Evolutionary conservation across 1,140 invertebrate genomes (phyloP).

Genomic region (Magallana gigas): DNA sequence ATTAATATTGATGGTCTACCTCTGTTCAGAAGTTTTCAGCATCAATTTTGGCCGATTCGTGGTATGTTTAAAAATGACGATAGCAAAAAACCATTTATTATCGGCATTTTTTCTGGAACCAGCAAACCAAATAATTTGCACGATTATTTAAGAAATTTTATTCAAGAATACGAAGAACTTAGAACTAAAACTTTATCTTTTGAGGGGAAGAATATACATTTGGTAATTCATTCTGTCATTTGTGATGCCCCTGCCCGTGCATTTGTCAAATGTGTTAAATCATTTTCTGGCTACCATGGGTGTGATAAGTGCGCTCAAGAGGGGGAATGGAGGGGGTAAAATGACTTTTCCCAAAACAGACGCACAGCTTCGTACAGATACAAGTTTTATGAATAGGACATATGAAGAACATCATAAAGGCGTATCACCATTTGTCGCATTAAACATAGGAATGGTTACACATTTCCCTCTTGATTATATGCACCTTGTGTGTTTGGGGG

Average conservation of each 20-base stretch:
- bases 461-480: slow-evolving; percentile 77
- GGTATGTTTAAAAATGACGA: not conserved
- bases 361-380: slow-evolving; percentile 60
- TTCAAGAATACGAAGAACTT: slow-evolving; percentile 40
- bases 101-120: slow-evolving; percentile 37
- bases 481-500: slow-evolving; percentile 78
- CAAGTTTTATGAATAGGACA: slow-evolving; percentile 59
- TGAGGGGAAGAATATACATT: not conserved
- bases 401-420: slow-evolving; percentile 73
- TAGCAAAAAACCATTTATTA: slow-evolving; percentile 21
- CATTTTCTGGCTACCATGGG: slow-evolving; percentile 72
- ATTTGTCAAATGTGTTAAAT: slow-evolving; percentile 74
- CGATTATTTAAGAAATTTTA: slow-evolving; percentile 1
- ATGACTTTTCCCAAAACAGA: slow-evolving; percentile 62
- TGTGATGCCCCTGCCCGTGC: slow-evolving; percentile 78
- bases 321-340: slow-evolving; percentile 50
- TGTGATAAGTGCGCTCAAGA: slow-evolving; percentile 75
- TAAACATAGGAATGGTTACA: slow-evolving; percentile 65
- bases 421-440: slow-evolving; percentile 61
- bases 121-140: slow-evolving; percentile 47
- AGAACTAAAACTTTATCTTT: not conserved
- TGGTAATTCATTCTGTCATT: slow-evolving; percentile 64
- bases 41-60: slow-evolving; percentile 49
- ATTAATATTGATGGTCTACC: slow-evolving; percentile 51
- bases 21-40: slow-evolving; percentile 28